phyloP scores from a whole-genome alignment of 2,113 vertebrate species.

The Festucalex cinctus region DNA sequence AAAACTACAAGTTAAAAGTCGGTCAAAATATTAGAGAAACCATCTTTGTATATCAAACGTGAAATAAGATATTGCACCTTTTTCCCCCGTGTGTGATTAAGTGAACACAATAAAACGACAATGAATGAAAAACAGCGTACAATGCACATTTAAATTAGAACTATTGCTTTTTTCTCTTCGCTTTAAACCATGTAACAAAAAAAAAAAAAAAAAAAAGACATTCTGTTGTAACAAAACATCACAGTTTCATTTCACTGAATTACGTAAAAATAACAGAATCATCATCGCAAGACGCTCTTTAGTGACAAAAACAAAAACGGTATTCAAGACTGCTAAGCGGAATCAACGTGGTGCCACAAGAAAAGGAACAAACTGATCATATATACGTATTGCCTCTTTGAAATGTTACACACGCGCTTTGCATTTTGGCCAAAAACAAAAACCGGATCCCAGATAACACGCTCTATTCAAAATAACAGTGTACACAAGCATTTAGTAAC shows the following conservation, averaged over 20 bases:
- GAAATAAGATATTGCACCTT: constrained; percentile 84
- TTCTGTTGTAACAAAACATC: constrained; percentile 79
- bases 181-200: constrained; percentile 70
- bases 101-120: constrained; percentile 81
- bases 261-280: constrained; percentile 63
- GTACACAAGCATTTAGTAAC: constrained; percentile 88
- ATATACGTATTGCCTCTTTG: constrained; percentile 58
- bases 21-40: constrained; percentile 77
- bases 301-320: constrained; percentile 40
- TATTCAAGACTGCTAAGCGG: constrained; percentile 97
- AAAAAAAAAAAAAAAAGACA: constrained; percentile 69
- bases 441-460: constrained; percentile 74
- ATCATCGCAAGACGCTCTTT: constrained; percentile 68
- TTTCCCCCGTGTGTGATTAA: constrained; percentile 40
- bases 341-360: constrained; percentile 79
- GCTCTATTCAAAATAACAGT: constrained; percentile 78
- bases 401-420: constrained; percentile 85
- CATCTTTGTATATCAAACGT: constrained; percentile 81
- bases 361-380: constrained; percentile 76
- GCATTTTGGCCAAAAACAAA: constrained; percentile 77
- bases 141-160: constrained; percentile 79
- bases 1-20: constrained; percentile 78
- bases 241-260: constrained; percentile 81
- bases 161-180: constrained; percentile 37
- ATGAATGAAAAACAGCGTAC: constrained; percentile 76